phyloP scores from a whole-genome alignment of 2,113 vertebrate genomes.

The Phalacrocorax pelagicus region DNA sequence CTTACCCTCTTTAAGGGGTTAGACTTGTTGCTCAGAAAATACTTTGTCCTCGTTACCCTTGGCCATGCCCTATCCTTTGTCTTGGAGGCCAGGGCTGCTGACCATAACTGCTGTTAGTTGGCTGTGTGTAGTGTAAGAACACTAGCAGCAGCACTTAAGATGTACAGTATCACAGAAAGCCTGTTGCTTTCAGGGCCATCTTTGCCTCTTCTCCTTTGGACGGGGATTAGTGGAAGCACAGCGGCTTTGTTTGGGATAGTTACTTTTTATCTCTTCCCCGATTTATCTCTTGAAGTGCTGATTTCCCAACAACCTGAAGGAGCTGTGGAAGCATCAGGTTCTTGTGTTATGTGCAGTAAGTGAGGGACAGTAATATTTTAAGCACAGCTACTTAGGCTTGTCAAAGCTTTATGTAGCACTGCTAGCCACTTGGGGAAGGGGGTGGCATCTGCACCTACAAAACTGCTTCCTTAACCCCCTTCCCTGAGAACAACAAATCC shows the following conservation, averaged over 20 bases:
- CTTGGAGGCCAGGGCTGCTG: background rate
- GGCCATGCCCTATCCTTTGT: background rate
- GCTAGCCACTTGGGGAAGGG: background rate
- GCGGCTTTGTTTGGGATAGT: background rate
- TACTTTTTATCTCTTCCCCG: background rate
- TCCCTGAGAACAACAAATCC: background rate
- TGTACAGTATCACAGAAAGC: background rate
- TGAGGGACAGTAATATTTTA: background rate
- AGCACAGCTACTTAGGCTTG: background rate
- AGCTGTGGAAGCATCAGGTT: background rate
- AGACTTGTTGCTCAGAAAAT: background rate
- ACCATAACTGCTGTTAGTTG: background rate
- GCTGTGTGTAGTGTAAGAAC: background rate
- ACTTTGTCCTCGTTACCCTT: background rate
- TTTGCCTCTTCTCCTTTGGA: background rate
- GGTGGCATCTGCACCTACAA: background rate
- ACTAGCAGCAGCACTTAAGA: background rate
- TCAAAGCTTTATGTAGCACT: background rate
- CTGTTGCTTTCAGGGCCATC: background rate
- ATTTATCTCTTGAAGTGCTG: background rate
- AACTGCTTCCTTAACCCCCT: background rate
- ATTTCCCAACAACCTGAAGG: background rate
- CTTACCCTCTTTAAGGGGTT: background rate
- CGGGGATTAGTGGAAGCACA: background rate
- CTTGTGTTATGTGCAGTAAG: background rate